Percentiles rank a stretch among this genome's conserved stretches.
Conservation (phyloP, 1,140 invertebrate genomes). For the Tigriopus japonicus region DNA sequence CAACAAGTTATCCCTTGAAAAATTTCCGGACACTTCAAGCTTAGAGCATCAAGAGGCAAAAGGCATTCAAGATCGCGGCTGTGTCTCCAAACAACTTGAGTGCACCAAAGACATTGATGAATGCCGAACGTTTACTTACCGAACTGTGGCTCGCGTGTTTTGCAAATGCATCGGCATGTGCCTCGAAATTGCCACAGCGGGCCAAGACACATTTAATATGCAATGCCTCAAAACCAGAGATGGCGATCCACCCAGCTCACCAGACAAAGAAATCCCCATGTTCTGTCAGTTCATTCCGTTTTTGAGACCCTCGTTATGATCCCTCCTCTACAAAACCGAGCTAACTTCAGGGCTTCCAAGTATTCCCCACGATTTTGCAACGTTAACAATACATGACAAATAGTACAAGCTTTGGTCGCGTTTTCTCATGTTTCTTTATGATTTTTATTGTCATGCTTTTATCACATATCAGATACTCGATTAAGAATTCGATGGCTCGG, state of each 20-base stretch:
- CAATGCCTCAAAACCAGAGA: not conserved
- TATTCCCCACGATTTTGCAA: no score
- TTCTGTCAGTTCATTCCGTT: not conserved
- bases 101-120: conserved; percentile 2
- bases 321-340: no score
- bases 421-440: no score
- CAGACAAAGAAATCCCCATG: not conserved
- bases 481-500: no score
- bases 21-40: not conserved
- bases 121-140: conserved; percentile 7
- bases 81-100: conserved; percentile 1
- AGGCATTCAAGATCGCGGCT: not conserved
- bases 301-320: no score
- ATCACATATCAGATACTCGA: no score
- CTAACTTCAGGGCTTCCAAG: no score
- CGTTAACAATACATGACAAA: no score
- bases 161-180: conserved; percentile 1
- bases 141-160: conserved; percentile 2
- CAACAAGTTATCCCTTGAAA: not conserved
- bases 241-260: not conserved
- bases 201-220: conserved; percentile 2
- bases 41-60: no score
- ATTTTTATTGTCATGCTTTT: no score
- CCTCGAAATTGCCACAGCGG: not conserved
- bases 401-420: no score